Evolutionary conservation across 2,797 vertebrate genomes (phyloP).

Genomic region (Odontamblyopus lacepedii): DNA sequence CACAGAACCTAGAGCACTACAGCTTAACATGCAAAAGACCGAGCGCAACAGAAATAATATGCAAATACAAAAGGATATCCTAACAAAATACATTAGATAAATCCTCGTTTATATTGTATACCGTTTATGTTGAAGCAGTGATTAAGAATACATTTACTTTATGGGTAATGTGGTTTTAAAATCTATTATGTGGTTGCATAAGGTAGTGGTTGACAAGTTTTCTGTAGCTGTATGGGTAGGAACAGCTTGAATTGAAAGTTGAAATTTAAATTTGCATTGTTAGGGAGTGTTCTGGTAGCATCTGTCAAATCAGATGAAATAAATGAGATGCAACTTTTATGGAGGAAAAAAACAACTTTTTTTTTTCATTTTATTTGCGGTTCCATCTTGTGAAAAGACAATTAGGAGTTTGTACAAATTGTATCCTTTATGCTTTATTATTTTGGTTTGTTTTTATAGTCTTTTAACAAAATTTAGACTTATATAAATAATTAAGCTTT

Average conservation of each 20-base stretch:
- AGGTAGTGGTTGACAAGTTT: neutral
- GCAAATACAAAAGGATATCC: neutral
- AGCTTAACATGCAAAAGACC: neutral
- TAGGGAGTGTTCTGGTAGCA: conserved; percentile 1
- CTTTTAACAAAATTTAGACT: neutral
- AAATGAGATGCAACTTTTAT: neutral
- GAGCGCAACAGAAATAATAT: neutral
- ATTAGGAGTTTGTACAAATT: neutral
- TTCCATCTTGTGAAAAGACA: neutral
- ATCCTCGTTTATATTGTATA: neutral
- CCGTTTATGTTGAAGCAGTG: neutral
- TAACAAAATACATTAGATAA: neutral
- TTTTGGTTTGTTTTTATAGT: neutral
- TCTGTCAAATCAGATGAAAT: conserved; percentile 5
- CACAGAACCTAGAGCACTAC: neutral
- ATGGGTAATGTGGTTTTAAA: neutral
- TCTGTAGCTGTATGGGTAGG: neutral
- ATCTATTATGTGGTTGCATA: neutral
- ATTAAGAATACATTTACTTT: neutral
- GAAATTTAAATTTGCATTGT: neutral
- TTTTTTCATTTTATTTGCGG: neutral
- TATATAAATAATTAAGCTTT: neutral
- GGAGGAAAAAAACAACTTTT: neutral
- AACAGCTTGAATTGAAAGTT: conserved; percentile 3
- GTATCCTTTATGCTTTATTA: neutral